Conservation (phyloP, 2,113 vertebrate species). For the Salvelinus sp. region DNA sequence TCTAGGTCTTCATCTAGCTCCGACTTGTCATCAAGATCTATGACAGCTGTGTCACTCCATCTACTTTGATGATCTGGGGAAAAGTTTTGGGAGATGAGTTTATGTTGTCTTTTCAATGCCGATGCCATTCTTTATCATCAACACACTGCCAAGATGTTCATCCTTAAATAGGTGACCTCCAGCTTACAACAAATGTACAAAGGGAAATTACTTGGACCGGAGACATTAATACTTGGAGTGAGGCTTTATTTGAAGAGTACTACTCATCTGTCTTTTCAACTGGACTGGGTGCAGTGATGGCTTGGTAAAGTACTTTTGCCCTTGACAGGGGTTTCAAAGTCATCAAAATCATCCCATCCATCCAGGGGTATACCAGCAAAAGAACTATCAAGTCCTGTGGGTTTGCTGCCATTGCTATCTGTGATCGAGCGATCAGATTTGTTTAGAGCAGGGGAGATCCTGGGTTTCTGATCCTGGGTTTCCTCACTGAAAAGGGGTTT, state of each 20-base stretch:
- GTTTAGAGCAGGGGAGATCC: slow-evolving; percentile 9
- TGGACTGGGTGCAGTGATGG: slow-evolving; percentile 11
- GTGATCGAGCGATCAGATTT: slow-evolving; percentile 34
- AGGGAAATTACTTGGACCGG: not conserved
- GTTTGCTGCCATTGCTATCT: not conserved
- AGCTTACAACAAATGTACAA: not conserved
- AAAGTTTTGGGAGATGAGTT: slow-evolving; percentile 4
- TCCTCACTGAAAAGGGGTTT: slow-evolving; percentile 9
- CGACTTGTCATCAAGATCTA: slow-evolving; percentile 50
- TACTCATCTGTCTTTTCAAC: slow-evolving; percentile 50
- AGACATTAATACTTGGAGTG: not conserved
- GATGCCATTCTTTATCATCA: too few relatives aligned
- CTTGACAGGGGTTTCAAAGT: slow-evolving; percentile 81
- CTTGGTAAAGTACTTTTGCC: slow-evolving; percentile 49
- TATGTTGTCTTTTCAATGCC: too few relatives aligned
- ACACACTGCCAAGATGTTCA: too few relatives aligned
- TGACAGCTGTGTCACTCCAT: slow-evolving; percentile 35
- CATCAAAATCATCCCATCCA: slow-evolving; percentile 87
- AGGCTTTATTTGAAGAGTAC: not conserved
- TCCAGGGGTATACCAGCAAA: slow-evolving; percentile 42
- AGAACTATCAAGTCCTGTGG: slow-evolving; percentile 43
- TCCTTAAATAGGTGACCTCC: too few relatives aligned
- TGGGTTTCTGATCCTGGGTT: not conserved
- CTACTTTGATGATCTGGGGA: slow-evolving; percentile 39
- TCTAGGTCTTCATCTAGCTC: slow-evolving; percentile 74